Base-by-base conservation (phyloP, 2,113 vertebrate genomes). In the Menura novaehollandiae region DNA sequence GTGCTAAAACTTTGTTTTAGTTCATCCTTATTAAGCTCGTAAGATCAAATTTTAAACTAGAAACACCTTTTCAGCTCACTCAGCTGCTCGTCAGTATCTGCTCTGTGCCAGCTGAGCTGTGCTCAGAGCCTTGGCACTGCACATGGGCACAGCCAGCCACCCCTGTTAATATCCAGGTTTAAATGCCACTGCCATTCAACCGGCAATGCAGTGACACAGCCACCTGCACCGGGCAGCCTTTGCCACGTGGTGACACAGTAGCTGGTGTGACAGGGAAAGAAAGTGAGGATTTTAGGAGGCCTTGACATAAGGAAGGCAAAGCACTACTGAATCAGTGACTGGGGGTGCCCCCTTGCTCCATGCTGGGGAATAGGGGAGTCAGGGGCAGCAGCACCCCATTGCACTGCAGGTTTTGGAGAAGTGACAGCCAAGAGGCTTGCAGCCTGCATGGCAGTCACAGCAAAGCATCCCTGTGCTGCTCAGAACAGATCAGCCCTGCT, bases 171-270 rank as follows among this genome's bases (percentile, higher is more conserved):
- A 12, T 4, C 68, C 51, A 32, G 17, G 13, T 87, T 53, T 53
- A 27, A 77, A 73, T n/a, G 55, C 12, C 30, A 24, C 15, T 55
- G 52, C 6, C 67, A 60, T 73, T 44, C 60, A 39, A 3, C 27
- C 0, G 0, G 52, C 35, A 64, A 4, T 6, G 7, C 46, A 44
- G 49, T 1, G 2, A 59, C 1, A 53, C 1, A 4, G 37, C 37
- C 75, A 66, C 21, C 27, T 41, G 37, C 64, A 12, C 76, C 7
- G 28, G 27, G 37, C 46, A 39, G 35, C n/a, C 67, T 84, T 73
- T 81, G 71, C 46, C 79, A 26, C 0, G 1, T 14, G 23, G 62
- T 32, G 60, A 58, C 39, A 41, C 1, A 1, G 22, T 15, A 63
- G n/a, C 30, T 51, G 69, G 23, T 21, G 33, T 6, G 4, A 37